Evolutionary conservation across 2,113 vertebrate species (phyloP), one percentile per base, ranked within the genome.

Genomic region (Aptenodytes forsteri): DNA sequence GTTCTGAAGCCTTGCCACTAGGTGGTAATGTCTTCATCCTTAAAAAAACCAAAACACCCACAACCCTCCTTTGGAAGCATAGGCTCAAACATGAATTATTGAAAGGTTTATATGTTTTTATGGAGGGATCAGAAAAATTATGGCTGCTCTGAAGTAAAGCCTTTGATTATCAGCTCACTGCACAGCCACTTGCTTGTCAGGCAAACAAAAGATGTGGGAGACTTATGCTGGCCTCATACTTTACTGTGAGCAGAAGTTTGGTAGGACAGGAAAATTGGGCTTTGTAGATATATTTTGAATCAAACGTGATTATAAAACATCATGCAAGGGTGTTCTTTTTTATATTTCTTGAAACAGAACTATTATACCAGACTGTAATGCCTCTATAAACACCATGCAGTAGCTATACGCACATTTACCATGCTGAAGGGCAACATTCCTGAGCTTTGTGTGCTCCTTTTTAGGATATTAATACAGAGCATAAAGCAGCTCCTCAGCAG

Each of bases 101-200:
- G 20, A 40, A 42, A 84, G 47, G 19, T 70, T 94, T 83, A 34
- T 49, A 52, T 22, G 7, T 38, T 87, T 96, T 87, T 79, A 55
- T 78, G 29, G 44, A 75, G 42, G 16, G 18, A 87, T 47, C 47
- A 91, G 50, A 84, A 94, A 82, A 93, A 86, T 40, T 50, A 67
- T 52, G 56, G 65, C 40, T 90, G 73, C 73, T 93, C 26, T 49
- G 32, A 78, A 66, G 50, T 55, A 66, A 90, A 84, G 50, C 59
- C n/a, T 83, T 87, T 87, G 91, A 87, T 96, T 91, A 89, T 72
- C 83, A 91, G 29, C 80, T 95, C 65, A 27, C 44, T 73, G 56
- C 81, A 44, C 52, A 87, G 87, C 69, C n/a, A 71, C 38, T 34
- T 30, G 47, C 50, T 47, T 87, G 38, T 87, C 89, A 96, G 69